Evolutionary conservation across 2,888 invertebrate species (phyloP), one percentile per base, ranked within the genome.

Genomic region (Platynereis dumerilii): DNA sequence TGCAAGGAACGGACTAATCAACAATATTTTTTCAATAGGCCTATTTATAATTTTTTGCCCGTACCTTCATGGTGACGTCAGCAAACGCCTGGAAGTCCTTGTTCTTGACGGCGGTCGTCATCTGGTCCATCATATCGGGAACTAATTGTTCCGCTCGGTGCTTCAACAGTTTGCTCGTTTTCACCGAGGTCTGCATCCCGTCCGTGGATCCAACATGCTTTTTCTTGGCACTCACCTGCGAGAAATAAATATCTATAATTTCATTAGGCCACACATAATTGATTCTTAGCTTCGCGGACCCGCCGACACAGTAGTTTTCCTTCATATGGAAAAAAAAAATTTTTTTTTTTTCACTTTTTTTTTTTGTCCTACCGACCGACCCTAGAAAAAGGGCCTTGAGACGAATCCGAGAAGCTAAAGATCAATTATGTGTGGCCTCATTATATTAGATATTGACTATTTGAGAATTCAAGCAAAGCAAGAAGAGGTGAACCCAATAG

Each of bases 201-300:
- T 87, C 86, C 0, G 96, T 93, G 52, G 96, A 96, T 67, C 92
- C 90, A 1, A 90, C 89, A 82, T 91, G 92, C 84, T 98, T 98
- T 74, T 89, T 89, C 10, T 85, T 52, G 76, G 93, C 94, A 73
- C 78, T 84, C 34, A 81, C 82, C 83, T 83, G 66, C 24, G 24
- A 26, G 3, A 5, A 26, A 27, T 10, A 12, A 55, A 26, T 7
- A 24, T 55, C 7, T 7, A 26, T 55, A 26, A 10, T 24, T 55
- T n/a, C n/a, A n/a, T n/a, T 3, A 55, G 24, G 3, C 22, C 17
- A 24, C n/a, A n/a, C n/a, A n/a, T n/a, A n/a, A n/a, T n/a, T 22
- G 24, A 27, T 17, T 17, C 17, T n/a, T 22, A n/a, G n/a, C n/a
- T n/a, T n/a, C n/a, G n/a, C n/a, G n/a, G n/a, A n/a, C n/a, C n/a